These are phyloP conservation scores for Serilophus lunatus DNA, from an alignment of 2,113 vertebrate species.

Conservation along the genomic window DNA sequence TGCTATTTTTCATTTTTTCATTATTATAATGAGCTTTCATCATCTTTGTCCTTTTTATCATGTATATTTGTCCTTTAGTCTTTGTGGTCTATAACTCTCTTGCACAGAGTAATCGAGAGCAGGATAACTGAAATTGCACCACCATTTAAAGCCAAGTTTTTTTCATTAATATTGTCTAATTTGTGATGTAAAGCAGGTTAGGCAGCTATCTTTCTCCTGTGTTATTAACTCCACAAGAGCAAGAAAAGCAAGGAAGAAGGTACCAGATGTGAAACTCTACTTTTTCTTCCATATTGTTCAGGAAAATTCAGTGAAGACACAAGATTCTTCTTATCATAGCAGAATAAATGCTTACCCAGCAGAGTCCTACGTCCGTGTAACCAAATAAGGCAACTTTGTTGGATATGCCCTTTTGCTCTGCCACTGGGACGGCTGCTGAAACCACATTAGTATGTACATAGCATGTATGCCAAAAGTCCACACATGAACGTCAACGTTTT, in stretches of 20 bases:
- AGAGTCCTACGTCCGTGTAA: background rate
- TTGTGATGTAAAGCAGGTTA: background rate
- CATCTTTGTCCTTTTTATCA: background rate
- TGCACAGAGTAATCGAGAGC: background rate
- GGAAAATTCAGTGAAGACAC: background rate
- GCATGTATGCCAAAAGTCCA: background rate
- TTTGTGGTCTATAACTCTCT: too few species aligned
- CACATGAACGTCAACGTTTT: background rate
- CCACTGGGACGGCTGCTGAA: background rate
- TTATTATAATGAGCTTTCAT: background rate
- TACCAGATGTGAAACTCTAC: background rate
- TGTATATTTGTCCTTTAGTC: background rate
- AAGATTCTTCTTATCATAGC: background rate
- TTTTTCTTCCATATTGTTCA: background rate
- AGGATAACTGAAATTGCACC: background rate
- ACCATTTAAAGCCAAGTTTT: background rate
- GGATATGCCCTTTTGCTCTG: background rate
- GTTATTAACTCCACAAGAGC: background rate
- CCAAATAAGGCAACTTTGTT: background rate
- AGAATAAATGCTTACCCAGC: background rate
- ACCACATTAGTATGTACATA: fast-evolving
- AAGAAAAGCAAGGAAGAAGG: background rate
- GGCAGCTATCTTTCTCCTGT: background rate
- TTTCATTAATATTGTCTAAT: background rate
- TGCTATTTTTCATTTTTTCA: background rate